Evolutionary conservation across 2,113 vertebrate genomes (phyloP), one percentile per base, ranked within the genome.

Genomic region (Xenus cinereus): DNA sequence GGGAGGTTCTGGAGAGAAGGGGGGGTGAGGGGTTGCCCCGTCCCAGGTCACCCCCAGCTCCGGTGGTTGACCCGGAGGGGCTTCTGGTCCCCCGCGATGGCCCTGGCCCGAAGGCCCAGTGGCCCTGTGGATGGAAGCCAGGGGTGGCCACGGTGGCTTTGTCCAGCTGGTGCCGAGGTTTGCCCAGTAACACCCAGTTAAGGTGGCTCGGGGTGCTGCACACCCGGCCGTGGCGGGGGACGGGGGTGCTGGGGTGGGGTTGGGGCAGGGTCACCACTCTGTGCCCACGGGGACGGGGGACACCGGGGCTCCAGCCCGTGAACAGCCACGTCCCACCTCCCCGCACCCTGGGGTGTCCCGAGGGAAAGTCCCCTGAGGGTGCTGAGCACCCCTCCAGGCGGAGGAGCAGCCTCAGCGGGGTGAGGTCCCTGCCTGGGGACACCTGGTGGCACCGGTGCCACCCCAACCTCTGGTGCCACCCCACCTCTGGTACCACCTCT

Each of bases 361-460:
- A 14, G 50, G 35, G 28, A 68, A 12, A 21, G 12, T 14, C 28
- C 37, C 32, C 10, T 1, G 9, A 11, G 39, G 14, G 17, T 27
- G 67, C 72, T 21, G 72, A 41, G 35, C 66, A 13, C 12, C 24
- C 15, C n/a, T 0, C 5, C 0, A 5, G 12, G 10, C 1, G 2
- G 3, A 8, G 32, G 20, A 16, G 27, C 27, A 2, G 23, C 3
- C 41, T 32, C 5, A 1, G 21, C 12, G 67, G 35, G 22, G 10
- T 23, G 20, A 46, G 7, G 11, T 54, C 32, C 59, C 32, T 30
- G 51, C 22, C 5, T 57, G 73, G 37, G 30, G 27, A 45, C 46
- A 28, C 2, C 27, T 12, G 30, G 24, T 50, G 81, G 8, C 50
- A 28, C 22, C 2, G 9, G 32, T 35, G 84, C 16, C 71, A 33